Conservation (phyloP, 2,888 invertebrate genomes). For the Orthosia gothica region DNA sequence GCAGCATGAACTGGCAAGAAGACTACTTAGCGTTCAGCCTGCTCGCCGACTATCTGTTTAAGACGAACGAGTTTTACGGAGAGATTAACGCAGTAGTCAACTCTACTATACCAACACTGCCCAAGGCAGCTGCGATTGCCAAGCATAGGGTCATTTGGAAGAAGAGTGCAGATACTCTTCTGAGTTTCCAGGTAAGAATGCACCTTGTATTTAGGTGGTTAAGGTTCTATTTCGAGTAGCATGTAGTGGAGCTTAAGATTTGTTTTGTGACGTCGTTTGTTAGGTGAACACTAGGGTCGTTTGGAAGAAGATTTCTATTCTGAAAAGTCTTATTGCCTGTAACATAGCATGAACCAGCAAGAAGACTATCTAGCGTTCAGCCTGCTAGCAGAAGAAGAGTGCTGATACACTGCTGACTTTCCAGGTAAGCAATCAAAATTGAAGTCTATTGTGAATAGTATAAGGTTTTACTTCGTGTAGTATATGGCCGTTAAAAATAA, state of each 20-base stretch:
- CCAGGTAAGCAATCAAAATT: conserved; percentile 74
- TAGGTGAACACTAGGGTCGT: conserved; percentile 71
- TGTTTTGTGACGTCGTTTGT: too few species aligned
- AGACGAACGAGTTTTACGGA: conserved; percentile 88
- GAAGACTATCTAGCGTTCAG: too few species aligned
- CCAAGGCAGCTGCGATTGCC: conserved; percentile 86
- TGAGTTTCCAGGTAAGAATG: conserved; percentile 86
- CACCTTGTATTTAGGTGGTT: background rate
- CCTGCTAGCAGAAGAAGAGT: too few species aligned
- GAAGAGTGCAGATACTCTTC: conserved; percentile 87
- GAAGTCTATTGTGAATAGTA: background rate
- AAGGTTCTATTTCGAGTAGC: background rate
- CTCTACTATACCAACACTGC: conserved; percentile 87
- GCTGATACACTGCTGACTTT: conserved; percentile 87
- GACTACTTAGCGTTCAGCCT: conserved; percentile 87
- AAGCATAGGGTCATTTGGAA: conserved; percentile 88
- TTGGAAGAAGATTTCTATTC: too few species aligned
- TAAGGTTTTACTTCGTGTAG: too few species aligned
- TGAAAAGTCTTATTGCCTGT: too few species aligned
- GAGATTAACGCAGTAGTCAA: conserved; percentile 87
- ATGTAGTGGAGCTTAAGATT: background rate
- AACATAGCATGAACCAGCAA: too few species aligned
- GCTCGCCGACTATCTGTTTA: conserved; percentile 87
- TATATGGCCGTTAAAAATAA: too few species aligned
- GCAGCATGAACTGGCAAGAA: conserved; percentile 90